Conservation (phyloP, 2,113 vertebrate genomes). For the Nyctereutes procyonoides region DNA sequence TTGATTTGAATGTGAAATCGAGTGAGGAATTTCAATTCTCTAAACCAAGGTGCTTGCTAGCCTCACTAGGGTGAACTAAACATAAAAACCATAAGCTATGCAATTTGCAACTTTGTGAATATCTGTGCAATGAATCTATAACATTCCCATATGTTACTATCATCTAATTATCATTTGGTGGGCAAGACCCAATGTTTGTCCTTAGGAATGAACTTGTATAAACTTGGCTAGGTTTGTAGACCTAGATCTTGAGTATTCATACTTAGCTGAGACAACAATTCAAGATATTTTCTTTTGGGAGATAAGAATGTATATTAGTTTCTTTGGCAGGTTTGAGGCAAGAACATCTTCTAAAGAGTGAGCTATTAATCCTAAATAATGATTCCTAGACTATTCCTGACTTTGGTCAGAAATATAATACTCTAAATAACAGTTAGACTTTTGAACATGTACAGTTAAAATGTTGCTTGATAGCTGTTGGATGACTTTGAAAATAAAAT, state of each 20-base stretch:
- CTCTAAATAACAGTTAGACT: neutral
- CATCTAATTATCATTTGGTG: neutral
- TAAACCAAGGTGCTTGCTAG: slow-evolving; percentile 2
- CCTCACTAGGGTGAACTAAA: neutral
- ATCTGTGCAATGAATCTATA: neutral
- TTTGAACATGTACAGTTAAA: neutral
- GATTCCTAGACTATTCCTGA: neutral
- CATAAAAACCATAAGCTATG: slow-evolving; percentile 51
- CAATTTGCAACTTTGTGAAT: slow-evolving; percentile 33
- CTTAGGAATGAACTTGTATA: slow-evolving; percentile 23
- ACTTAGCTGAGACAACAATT: neutral
- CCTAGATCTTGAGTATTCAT: neutral
- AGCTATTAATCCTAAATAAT: slow-evolving; percentile 39
- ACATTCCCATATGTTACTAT: neutral
- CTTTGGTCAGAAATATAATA: neutral
- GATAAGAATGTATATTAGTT: slow-evolving; percentile 38
- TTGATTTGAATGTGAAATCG: slow-evolving; percentile 51
- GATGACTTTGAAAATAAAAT: slow-evolving; percentile 56
- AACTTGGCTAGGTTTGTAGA: neutral
- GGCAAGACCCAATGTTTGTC: neutral
- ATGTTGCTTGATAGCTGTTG: slow-evolving; percentile 3
- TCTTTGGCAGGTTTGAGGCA: slow-evolving; percentile 16
- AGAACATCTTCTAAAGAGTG: neutral
- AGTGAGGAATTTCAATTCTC: slow-evolving; percentile 12
- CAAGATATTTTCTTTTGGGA: neutral